Conservation (phyloP, 2,888 invertebrate species). For the Diogma glabrata region DNA sequence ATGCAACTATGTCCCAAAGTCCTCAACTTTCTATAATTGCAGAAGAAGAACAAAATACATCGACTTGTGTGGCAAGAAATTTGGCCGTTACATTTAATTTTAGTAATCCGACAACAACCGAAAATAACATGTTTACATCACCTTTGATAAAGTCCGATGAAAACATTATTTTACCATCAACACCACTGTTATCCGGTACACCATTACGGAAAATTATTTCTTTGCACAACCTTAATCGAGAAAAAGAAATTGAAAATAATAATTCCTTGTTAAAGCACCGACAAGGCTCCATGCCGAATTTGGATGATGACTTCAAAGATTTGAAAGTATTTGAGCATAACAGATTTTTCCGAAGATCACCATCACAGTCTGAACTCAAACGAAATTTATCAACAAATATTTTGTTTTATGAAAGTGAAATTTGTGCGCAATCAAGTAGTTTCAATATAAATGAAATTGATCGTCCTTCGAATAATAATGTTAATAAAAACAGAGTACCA, state of each 20-base stretch:
- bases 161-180: background rate
- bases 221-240: conserved; percentile 30
- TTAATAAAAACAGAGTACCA: conserved; percentile 1
- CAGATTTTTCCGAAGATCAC: conserved; percentile 28
- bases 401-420: conserved; percentile 33
- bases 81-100: conserved; percentile 1
- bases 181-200: conserved; percentile 19
- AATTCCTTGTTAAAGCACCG: conserved; percentile 19
- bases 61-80: too few relatives aligned
- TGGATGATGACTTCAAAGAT: conserved; percentile 32
- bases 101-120: background rate
- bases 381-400: background rate
- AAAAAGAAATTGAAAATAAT: background rate
- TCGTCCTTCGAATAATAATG: too few relatives aligned
- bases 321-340: conserved; percentile 34
- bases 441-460: conserved; percentile 31
- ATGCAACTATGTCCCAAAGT: background rate
- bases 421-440: conserved; percentile 35
- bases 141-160: background rate
- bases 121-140: background rate
- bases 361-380: background rate
- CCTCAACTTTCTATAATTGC: conserved; percentile 2
- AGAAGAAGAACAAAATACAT: conserved; percentile 7
- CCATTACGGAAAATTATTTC: conserved; percentile 33
- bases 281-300: conserved; percentile 37